Evolutionary conservation across 2,113 vertebrate genomes (phyloP).

Genomic region (Seriola quinqueradiata): DNA sequence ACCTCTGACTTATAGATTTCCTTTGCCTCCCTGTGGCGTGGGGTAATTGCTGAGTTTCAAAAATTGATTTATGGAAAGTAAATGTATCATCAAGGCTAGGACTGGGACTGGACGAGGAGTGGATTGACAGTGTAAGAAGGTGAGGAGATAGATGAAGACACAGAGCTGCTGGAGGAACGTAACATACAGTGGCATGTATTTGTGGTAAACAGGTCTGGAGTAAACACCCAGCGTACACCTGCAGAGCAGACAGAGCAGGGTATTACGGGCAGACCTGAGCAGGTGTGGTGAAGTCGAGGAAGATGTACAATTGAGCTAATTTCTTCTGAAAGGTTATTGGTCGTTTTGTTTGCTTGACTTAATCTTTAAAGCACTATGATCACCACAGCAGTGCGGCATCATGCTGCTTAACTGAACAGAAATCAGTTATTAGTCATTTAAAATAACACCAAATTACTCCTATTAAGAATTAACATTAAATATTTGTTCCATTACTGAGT

Average conservation of each 20-base stretch:
- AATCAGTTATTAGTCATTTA: constrained; percentile 34
- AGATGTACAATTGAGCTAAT: constrained; percentile 58
- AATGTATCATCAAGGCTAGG: constrained; percentile 68
- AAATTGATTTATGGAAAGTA: constrained; percentile 74
- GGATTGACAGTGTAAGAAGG: constrained; percentile 25
- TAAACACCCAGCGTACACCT: constrained; percentile 69
- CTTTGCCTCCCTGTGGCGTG: constrained; percentile 40
- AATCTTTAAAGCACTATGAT: constrained; percentile 3
- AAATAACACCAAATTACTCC: constrained; percentile 18
- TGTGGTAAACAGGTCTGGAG: constrained; percentile 69
- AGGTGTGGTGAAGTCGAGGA: constrained; percentile 65
- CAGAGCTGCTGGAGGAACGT: constrained; percentile 15
- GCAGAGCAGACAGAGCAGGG: constrained; percentile 62
- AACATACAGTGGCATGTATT: constrained; percentile 43
- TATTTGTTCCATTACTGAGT: constrained; percentile 25
- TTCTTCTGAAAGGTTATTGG: constrained; percentile 45
- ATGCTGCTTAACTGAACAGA: constrained; percentile 17
- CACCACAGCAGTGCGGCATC: background rate
- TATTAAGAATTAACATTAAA: constrained; percentile 21
- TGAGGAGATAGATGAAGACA: constrained; percentile 30
- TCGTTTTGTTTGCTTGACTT: constrained; percentile 36
- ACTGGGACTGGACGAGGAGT: background rate
- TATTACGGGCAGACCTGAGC: constrained; percentile 60
- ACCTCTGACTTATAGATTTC: constrained; percentile 73
- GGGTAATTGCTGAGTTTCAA: constrained; percentile 68